Percentiles rank a stretch among this genome's conserved stretches.
These are phyloP conservation scores for Ditylenchus dipsaci DNA, from an alignment of 1,140 invertebrate species.

Conservation along the genomic window DNA sequence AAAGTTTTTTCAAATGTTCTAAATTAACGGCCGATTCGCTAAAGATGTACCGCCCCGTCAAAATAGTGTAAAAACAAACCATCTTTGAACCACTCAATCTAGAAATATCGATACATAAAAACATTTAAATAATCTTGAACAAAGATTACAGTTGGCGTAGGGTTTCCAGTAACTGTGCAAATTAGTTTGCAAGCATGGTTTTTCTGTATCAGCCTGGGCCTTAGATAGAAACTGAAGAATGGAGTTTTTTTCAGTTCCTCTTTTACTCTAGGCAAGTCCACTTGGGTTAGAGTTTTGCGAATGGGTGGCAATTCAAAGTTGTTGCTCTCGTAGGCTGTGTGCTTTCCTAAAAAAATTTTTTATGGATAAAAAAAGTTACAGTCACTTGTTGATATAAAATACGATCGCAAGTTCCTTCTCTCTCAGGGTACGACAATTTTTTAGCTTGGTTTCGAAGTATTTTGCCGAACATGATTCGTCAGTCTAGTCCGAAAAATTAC, in stretches of 20 bases:
- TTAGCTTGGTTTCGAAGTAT: too few relatives aligned
- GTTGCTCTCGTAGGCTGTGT: too few relatives aligned
- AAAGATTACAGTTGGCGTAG: slow-evolving; percentile 78
- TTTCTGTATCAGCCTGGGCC: slow-evolving; percentile 90
- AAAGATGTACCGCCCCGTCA: too few relatives aligned
- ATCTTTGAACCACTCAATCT: slow-evolving; percentile 84
- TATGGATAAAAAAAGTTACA: slow-evolving; percentile 9
- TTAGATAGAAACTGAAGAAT: slow-evolving; percentile 89
- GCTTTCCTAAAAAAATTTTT: neutral
- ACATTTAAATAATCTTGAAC: slow-evolving; percentile 16
- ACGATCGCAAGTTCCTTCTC: too few relatives aligned
- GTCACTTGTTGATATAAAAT: too few relatives aligned
- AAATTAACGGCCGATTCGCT: too few relatives aligned
- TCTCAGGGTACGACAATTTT: too few relatives aligned
- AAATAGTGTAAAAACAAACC: slow-evolving; percentile 57
- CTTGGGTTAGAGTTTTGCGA: neutral
- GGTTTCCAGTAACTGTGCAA: slow-evolving; percentile 88
- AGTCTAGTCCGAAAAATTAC: too few relatives aligned
- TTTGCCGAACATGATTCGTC: too few relatives aligned
- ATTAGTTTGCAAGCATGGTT: slow-evolving; percentile 78
- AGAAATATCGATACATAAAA: neutral
- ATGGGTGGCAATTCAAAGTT: neutral
- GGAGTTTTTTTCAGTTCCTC: slow-evolving; percentile 67
- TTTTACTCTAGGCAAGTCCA: slow-evolving; percentile 39
- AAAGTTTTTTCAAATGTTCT: too few relatives aligned